A percentile compares a stretch with the other conserved stretches of the same genome.
Evolutionary conservation across 2,797 vertebrate genomes (phyloP).

Genomic region (Scyliorhinus canicula): DNA sequence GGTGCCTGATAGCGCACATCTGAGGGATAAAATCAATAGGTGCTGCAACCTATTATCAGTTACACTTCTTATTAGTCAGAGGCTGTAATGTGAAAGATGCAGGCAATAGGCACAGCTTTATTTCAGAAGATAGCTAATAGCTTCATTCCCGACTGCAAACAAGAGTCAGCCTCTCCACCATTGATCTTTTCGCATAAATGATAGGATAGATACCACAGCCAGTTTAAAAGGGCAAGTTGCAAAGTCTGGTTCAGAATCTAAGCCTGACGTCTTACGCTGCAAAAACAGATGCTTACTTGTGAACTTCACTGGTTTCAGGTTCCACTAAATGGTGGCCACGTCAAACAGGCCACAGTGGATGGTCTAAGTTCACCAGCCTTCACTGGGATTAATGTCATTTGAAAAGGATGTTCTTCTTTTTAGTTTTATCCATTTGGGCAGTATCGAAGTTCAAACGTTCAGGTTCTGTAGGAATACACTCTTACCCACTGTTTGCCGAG

Average conservation of each 20-base stretch:
- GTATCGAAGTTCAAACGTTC: neutral
- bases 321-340: neutral
- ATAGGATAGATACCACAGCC: neutral
- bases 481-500: neutral
- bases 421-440: neutral
- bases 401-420: neutral
- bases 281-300: neutral
- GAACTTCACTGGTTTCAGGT: neutral
- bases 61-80: conserved; percentile 19
- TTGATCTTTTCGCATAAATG: conserved; percentile 22
- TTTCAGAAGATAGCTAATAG: conserved; percentile 18
- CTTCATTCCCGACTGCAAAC: conserved; percentile 4
- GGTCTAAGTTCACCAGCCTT: neutral
- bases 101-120: conserved; percentile 15
- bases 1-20: conserved; percentile 10
- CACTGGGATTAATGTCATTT: neutral
- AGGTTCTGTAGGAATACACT: neutral
- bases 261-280: neutral
- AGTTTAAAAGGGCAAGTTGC: neutral
- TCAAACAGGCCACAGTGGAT: neutral
- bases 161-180: neutral
- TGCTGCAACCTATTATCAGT: neutral
- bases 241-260: neutral
- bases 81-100: conserved; percentile 29
- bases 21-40: conserved; percentile 23